A percentile compares a stretch with the other conserved stretches of the same genome.
Evolutionary conservation across 2,113 vertebrate species (phyloP).

Genomic region (Eidolon helvum): DNA sequence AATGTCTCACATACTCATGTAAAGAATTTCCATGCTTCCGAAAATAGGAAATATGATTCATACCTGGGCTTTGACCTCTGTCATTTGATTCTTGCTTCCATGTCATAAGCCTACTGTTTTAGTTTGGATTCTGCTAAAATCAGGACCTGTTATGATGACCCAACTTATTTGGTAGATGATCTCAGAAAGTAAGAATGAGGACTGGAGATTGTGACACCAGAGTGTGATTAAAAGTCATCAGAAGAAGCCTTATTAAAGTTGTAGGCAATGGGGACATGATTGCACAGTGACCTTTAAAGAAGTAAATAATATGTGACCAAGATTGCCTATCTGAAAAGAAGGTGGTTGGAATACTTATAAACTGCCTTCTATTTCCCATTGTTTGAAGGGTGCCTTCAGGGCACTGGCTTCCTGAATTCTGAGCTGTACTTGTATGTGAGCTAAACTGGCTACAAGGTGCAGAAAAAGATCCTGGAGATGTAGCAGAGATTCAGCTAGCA

Average conservation of each 20-base stretch:
- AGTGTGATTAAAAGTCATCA: background rate
- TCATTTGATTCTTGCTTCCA: background rate
- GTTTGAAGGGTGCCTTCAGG: background rate
- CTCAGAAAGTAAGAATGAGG: background rate
- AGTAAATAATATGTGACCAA: background rate
- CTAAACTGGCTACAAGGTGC: rapidly evolving
- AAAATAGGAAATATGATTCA: background rate
- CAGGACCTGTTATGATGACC: background rate
- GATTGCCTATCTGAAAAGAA: background rate
- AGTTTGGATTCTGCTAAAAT: background rate
- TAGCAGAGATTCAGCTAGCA: background rate
- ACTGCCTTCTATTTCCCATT: background rate
- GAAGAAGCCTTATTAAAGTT: background rate
- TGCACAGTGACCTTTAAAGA: background rate
- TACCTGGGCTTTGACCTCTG: background rate
- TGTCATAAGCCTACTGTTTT: background rate
- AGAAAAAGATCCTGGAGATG: background rate
- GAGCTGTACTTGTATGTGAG: background rate
- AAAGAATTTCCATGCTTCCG: background rate
- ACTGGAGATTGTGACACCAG: background rate
- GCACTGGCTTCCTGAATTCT: background rate
- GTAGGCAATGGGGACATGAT: background rate
- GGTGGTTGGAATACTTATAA: background rate
- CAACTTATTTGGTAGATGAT: background rate
- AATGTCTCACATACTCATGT: background rate